phyloP scores from a whole-genome alignment of 2,113 vertebrate species.

The Columbina picui region DNA sequence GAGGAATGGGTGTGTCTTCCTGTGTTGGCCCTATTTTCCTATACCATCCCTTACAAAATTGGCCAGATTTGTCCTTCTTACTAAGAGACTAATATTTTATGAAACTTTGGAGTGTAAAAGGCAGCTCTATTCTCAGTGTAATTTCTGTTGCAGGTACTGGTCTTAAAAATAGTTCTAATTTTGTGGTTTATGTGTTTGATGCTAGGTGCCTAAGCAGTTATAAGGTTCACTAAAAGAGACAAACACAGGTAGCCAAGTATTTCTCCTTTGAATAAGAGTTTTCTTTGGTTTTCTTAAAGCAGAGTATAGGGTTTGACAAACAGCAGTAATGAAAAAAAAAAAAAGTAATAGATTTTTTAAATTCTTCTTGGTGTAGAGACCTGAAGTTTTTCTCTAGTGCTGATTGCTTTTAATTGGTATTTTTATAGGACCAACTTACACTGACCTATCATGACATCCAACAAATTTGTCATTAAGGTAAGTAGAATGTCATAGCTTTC shows the following conservation, averaged over 20 bases:
- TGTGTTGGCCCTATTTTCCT: not conserved
- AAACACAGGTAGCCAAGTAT: not conserved
- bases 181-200: not conserved
- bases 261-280: not conserved
- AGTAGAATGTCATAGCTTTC: conserved; percentile 9
- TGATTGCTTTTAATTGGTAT: conserved; percentile 8
- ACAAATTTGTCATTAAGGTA: conserved; percentile 80
- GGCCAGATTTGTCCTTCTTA: not conserved
- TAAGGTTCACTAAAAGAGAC: not conserved
- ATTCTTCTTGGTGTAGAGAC: not conserved
- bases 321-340: not conserved
- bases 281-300: not conserved
- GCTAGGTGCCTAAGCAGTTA: not conserved
- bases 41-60: not conserved
- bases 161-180: not conserved
- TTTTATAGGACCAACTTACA: conserved; percentile 40
- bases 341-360: not conserved
- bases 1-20: not conserved
- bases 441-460: conserved; percentile 66
- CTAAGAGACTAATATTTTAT: not conserved
- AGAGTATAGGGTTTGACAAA: not conserved
- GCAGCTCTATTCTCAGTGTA: not conserved
- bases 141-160: not conserved
- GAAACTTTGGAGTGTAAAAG: not conserved
- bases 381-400: not conserved